Evolutionary conservation across 2,888 invertebrate genomes (phyloP).

Genomic region (Cordilura impudica): DNA sequence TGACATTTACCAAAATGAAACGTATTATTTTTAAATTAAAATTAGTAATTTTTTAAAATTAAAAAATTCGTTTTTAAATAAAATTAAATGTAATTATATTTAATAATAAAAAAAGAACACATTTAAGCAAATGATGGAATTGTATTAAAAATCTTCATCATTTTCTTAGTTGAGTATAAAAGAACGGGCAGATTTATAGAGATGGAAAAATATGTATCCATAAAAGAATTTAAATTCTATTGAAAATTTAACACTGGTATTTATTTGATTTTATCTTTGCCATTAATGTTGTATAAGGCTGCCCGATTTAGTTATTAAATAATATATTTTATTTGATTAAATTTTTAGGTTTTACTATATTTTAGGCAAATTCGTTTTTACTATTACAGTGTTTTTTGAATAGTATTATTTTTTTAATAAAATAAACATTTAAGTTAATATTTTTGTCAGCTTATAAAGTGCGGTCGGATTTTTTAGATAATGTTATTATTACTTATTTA

Average conservation of each 20-base stretch:
- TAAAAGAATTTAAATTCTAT: conserved; percentile 9
- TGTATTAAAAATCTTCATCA: conserved; percentile 29
- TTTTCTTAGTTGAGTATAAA: conserved; percentile 49
- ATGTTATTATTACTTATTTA: conserved; percentile 54
- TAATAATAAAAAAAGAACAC: conserved; percentile 66
- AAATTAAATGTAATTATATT: conserved; percentile 61
- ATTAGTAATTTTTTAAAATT: conserved; percentile 54
- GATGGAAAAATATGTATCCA: conserved; percentile 8
- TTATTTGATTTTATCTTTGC: not conserved
- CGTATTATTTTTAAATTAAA: conserved; percentile 51
- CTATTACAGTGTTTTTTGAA: not conserved
- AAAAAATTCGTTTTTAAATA: conserved; percentile 63
- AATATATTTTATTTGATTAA: conserved; percentile 4
- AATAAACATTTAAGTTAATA: not conserved
- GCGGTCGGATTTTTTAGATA: conserved; percentile 43
- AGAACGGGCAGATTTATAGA: conserved; percentile 51
- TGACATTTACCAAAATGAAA: conserved; percentile 53
- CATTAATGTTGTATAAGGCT: conserved; percentile 9
- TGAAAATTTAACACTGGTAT: not conserved
- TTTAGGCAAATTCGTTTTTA: conserved; percentile 16
- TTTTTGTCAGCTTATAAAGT: conserved; percentile 13
- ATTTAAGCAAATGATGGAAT: conserved; percentile 63
- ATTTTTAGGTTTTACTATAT: not conserved
- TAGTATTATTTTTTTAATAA: conserved; percentile 1
- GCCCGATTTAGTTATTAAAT: conserved; percentile 22